Evolutionary conservation across 2,113 vertebrate species (phyloP).

Genomic region (Scatophagus argus): DNA sequence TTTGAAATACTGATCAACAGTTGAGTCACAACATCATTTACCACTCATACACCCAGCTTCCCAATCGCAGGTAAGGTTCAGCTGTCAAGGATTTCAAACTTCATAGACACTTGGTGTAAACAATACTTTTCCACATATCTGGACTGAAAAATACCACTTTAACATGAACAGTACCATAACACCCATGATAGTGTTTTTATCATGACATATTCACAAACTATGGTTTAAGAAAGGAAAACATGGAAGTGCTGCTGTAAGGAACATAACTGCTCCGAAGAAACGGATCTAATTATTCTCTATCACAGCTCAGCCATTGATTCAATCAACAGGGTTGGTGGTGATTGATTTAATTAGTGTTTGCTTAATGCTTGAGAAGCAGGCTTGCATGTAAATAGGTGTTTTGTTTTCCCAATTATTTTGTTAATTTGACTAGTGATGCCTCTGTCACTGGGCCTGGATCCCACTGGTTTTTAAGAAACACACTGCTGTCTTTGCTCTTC

Average conservation of each 20-base stretch:
- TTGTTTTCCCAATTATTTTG: slow-evolving; percentile 16
- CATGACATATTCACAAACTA: too few species aligned
- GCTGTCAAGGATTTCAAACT: too few species aligned
- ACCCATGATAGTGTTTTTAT: too few species aligned
- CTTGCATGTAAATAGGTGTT: slow-evolving; percentile 37
- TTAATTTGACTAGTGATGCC: slow-evolving; percentile 14
- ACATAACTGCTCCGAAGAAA: slow-evolving; percentile 41
- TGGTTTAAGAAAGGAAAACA: too few species aligned
- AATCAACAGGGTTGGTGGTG: slow-evolving; percentile 35
- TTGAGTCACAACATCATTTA: too few species aligned
- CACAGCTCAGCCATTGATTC: slow-evolving; percentile 45
- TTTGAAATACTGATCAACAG: too few species aligned
- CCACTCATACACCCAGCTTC: too few species aligned
- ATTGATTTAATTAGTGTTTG: slow-evolving; percentile 61
- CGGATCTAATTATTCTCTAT: slow-evolving; percentile 54
- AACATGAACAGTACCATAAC: too few species aligned
- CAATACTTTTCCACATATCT: too few species aligned
- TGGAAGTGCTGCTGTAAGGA: not conserved
- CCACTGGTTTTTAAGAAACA: not conserved
- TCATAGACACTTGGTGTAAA: too few species aligned
- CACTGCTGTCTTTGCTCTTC: not conserved
- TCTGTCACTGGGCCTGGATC: not conserved
- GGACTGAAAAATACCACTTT: too few species aligned
- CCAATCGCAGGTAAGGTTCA: too few species aligned
- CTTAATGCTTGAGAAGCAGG: slow-evolving; percentile 22